phyloP scores from a whole-genome alignment of 2,888 invertebrate genomes.

The Oscheius sp. region DNA sequence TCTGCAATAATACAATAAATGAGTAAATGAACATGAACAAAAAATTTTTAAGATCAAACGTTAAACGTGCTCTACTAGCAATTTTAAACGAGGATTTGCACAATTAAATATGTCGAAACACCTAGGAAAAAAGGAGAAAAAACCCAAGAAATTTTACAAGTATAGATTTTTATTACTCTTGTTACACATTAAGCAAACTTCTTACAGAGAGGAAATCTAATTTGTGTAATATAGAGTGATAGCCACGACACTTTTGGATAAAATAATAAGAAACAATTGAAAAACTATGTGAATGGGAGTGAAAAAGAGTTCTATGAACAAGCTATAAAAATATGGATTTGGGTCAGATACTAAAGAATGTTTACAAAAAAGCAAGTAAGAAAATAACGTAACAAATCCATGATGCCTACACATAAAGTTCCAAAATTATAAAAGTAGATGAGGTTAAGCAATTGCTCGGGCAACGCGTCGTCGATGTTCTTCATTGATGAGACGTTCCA shows the following conservation, averaged over 20 bases:
- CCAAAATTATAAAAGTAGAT: background rate
- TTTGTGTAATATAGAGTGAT: too few relatives aligned
- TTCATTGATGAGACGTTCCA: conserved; percentile 22
- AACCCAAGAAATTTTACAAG: too few relatives aligned
- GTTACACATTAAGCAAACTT: too few relatives aligned
- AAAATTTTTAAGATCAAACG: too few relatives aligned
- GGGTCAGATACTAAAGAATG: background rate
- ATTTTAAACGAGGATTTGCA: too few relatives aligned
- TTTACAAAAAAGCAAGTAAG: background rate
- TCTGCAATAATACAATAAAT: too few relatives aligned
- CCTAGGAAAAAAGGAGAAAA: too few relatives aligned
- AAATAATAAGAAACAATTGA: conserved; percentile 5
- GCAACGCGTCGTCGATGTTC: conserved; percentile 10
- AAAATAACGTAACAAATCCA: background rate
- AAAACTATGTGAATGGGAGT: background rate
- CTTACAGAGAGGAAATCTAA: too few relatives aligned
- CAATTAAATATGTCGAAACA: too few relatives aligned
- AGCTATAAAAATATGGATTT: conserved; percentile 15
- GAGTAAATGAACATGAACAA: too few relatives aligned
- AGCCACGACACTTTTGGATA: conserved; percentile 1
- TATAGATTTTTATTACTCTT: too few relatives aligned
- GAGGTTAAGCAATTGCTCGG: background rate
- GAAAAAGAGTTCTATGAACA: conserved; percentile 21
- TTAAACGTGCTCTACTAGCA: too few relatives aligned
- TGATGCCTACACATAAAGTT: background rate